A percentile compares a stretch with the other conserved stretches of the same genome.
Evolutionary conservation across 2,888 invertebrate species (phyloP).

Genomic region (Hedya salicella): DNA sequence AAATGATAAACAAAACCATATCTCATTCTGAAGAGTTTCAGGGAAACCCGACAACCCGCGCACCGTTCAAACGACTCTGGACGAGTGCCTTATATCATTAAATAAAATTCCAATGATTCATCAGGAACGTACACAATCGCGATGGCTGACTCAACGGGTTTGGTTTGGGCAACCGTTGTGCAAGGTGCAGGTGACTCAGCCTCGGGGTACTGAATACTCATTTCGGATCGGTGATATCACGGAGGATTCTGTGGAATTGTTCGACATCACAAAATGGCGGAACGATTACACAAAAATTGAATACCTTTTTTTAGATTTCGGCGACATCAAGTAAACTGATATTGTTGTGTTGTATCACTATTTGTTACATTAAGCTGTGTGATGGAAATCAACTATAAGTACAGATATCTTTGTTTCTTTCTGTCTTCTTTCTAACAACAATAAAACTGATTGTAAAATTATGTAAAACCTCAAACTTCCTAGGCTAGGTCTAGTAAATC

Average conservation of each 20-base stretch:
- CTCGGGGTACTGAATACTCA: neutral
- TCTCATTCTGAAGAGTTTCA: constrained; percentile 3
- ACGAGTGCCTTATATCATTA: constrained; percentile 11
- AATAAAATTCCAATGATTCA: constrained; percentile 27
- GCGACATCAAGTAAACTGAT: too few relatives aligned
- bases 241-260: constrained; percentile 6
- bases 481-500: too few relatives aligned
- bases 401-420: too few relatives aligned
- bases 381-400: too few relatives aligned
- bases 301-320: too few relatives aligned
- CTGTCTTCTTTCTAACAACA: too few relatives aligned
- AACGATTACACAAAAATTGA: neutral
- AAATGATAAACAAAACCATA: neutral
- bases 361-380: too few relatives aligned
- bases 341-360: too few relatives aligned
- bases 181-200: constrained; percentile 21
- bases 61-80: neutral
- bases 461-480: too few relatives aligned
- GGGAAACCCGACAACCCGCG: neutral
- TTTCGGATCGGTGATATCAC: constrained; percentile 4
- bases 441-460: too few relatives aligned
- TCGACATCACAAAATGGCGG: neutral
- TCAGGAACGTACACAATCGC: constrained; percentile 18
- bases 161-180: constrained; percentile 16
- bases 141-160: constrained; percentile 20